phyloP scores from a whole-genome alignment of 2,888 invertebrate species.

The Oscheius myriophilus region DNA sequence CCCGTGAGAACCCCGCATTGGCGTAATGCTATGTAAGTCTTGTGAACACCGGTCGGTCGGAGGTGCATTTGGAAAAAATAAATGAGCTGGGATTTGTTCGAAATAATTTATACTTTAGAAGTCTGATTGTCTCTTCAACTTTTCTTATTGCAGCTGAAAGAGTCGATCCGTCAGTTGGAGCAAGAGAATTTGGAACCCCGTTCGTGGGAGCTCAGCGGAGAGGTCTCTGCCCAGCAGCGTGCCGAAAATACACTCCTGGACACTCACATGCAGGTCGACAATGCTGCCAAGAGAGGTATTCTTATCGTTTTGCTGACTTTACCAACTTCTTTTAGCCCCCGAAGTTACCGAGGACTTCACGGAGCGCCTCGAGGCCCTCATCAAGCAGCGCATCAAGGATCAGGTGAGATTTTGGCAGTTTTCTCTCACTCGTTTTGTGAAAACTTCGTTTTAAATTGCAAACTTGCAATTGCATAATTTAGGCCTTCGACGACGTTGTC shows the following conservation, averaged over 20 bases:
- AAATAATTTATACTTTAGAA: no score
- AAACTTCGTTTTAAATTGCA: neutral
- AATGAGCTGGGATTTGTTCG: no score
- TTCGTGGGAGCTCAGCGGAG: slow-evolving; percentile 93
- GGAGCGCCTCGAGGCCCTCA: slow-evolving; percentile 85
- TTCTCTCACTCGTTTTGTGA: no score
- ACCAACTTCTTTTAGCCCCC: slow-evolving; percentile 78
- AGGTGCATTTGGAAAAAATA: no score
- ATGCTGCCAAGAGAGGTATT: slow-evolving; percentile 45
- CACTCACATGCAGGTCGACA: slow-evolving; percentile 79
- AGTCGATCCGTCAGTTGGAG: slow-evolving; percentile 72
- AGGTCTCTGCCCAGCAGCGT: slow-evolving; percentile 81
- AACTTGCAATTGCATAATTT: slow-evolving; percentile 59
- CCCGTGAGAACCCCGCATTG: no score
- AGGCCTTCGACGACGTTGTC: slow-evolving; percentile 91
- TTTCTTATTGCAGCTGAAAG: slow-evolving; percentile 64
- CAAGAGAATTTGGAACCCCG: slow-evolving; percentile 79
- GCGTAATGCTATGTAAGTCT: no score
- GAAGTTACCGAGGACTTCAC: slow-evolving; percentile 91
- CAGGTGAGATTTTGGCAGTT: slow-evolving; percentile 64
- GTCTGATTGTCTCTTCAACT: no score
- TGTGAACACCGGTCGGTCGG: no score
- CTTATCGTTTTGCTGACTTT: no score
- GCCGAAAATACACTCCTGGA: slow-evolving; percentile 92
- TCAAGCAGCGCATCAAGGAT: slow-evolving; percentile 89